Evolutionary conservation across 2,888 invertebrate species (phyloP), one percentile per base, ranked within the genome.

Genomic region (Agonopterix subpropinquella): DNA sequence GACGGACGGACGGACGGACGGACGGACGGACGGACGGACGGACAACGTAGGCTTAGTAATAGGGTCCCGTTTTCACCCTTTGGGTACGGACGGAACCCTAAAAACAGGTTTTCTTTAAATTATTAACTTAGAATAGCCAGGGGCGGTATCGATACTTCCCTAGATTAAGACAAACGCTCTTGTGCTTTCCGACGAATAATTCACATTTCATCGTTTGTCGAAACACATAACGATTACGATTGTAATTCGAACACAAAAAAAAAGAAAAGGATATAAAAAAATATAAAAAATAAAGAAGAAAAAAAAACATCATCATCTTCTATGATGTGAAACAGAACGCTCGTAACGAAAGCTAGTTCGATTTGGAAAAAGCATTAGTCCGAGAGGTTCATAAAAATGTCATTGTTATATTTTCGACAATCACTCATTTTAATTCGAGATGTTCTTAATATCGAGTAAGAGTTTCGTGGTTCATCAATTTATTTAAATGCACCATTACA

Each of bases 391-490:
- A 67, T 68, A 73, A 70, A 73, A 71, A 73, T 73, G 74, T 73
- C 77, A 74, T 77, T 77, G 73, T 74, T 73, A 73, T 64, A 62
- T 60, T 72, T 74, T 54, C 55, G 59, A 73, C 64, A 77, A 81
- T 81, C 80, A 77, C 76, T 81, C 80, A 81, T 73, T 78, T 76
- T 80, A 79, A 79, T 77, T 74, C 67, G 68, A 59, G 57, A 58
- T 53, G 28, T 28, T 28, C 5, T 49, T 18, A 44, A 59, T 59
- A 68, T 69, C 67, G 62, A 61, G 70, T 64, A 67, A 68, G 56
- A 54, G 42, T 13, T 54, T 55, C 55, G 55, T 55, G 56, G 64
- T 58, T 70, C 78, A 77, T 78, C 79, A 78, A 80, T 78, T 80
- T 72, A 70, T 13, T 77, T 70, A 77, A 80, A 76, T 69, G 67